These are phyloP conservation scores for Drosophila yakuba DNA, from an alignment of 1,140 invertebrate genomes.

Conservation along the genomic window DNA sequence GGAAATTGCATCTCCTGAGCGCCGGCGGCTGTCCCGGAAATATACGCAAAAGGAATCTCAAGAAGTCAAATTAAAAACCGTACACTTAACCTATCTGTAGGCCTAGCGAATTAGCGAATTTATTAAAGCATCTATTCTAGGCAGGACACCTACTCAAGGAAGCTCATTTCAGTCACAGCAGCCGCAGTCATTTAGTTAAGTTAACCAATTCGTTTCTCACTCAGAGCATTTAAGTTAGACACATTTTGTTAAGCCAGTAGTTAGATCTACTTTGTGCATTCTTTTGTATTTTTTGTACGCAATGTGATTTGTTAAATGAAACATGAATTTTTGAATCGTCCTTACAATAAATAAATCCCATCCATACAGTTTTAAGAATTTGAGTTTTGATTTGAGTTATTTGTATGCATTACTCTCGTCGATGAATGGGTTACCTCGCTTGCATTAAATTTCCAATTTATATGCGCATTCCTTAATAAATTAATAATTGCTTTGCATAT, in stretches of 20 bases:
- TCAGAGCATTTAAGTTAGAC: conserved; percentile 36
- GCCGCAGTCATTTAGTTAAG: conserved; percentile 48
- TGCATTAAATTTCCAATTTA: too few relatives aligned
- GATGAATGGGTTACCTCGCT: too few relatives aligned
- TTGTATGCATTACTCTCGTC: not conserved
- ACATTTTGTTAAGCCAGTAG: conserved; percentile 64
- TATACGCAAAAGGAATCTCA: conserved; percentile 76
- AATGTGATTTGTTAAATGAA: conserved; percentile 77
- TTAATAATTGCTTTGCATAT: conserved; percentile 18
- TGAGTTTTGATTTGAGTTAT: too few relatives aligned
- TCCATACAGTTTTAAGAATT: conserved; percentile 52
- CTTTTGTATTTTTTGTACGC: conserved; percentile 69
- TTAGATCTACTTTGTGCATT: conserved; percentile 35
- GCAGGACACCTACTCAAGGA: conserved; percentile 5
- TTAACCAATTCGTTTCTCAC: conserved; percentile 52
- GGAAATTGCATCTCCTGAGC: conserved; percentile 85
- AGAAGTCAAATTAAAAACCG: conserved; percentile 67
- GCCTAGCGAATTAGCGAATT: conserved; percentile 47
- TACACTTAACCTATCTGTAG: conserved; percentile 28
- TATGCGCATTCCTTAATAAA: conserved; percentile 9
- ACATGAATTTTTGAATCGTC: conserved; percentile 76
- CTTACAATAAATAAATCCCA: conserved; percentile 77
- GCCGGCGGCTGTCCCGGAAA: conserved; percentile 80
- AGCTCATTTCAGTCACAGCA: conserved; percentile 16
- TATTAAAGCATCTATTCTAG: conserved; percentile 43